Percentiles rank a stretch among this genome's conserved stretches.
Evolutionary conservation across 2,797 vertebrate species (phyloP).

Genomic region (Silurus aristotelis): DNA sequence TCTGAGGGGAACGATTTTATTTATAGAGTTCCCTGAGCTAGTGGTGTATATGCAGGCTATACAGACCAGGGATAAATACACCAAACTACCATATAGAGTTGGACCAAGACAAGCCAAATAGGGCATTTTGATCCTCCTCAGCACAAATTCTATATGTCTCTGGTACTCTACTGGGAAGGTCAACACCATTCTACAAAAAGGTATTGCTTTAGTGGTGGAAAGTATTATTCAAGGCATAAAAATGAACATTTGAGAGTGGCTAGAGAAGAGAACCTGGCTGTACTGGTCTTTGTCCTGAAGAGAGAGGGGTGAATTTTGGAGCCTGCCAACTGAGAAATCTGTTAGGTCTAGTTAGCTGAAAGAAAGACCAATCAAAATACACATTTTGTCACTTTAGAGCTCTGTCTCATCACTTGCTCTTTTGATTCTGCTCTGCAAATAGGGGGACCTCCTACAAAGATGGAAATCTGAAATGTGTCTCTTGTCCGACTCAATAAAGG

Average conservation of each 20-base stretch:
- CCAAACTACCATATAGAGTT: background rate
- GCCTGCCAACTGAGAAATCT: too few species aligned
- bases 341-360: too few species aligned
- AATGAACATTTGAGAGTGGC: too few species aligned
- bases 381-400: too few species aligned
- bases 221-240: background rate
- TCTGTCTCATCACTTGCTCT: too few species aligned
- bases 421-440: too few species aligned
- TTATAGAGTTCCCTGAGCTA: background rate
- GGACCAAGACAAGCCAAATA: background rate
- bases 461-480: too few species aligned
- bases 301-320: too few species aligned
- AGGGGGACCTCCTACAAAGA: too few species aligned
- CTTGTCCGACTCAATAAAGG: background rate
- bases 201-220: background rate
- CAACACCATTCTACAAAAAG: background rate
- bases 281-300: too few species aligned
- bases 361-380: too few species aligned
- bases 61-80: background rate
- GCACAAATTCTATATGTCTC: background rate
- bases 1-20: background rate
- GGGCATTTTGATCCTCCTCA: background rate
- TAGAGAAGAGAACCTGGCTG: too few species aligned
- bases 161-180: background rate
- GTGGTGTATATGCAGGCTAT: background rate